Base-by-base conservation (phyloP, 2,113 vertebrate species). In the Zootoca vivipara region DNA sequence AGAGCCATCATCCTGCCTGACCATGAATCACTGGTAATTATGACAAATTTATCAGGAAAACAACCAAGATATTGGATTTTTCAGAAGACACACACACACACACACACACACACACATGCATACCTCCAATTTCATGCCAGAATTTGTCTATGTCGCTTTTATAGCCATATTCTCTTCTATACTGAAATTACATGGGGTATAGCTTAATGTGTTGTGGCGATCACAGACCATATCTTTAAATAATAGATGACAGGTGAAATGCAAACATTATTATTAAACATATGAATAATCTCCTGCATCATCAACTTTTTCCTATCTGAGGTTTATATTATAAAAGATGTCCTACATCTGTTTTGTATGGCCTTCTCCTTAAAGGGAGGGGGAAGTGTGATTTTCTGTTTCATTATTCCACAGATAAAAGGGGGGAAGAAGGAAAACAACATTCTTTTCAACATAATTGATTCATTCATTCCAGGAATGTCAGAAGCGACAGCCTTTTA, bases 371-470 rank as follows among this genome's bases (percentile, higher is more conserved):
- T 40, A 12, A 83, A 87, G 56, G 70, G 12, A 78, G 67, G 70
- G 9, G 75, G 38, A 67, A 89, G 73, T n/a, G 8, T 0, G 52
- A 87, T 20, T 78, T 67, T 74, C 85, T 9, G 78, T 33, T 26
- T 81, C 89, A 89, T 82, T 90, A 74, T 72, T 86, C 7, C 56
- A 79, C 20, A 85, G 52, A 74, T 16, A 67, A 93, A 88, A 85
- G 38, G 74, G 78, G 67, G 28, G 70, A 46, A 4, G 52, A n/a
- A 52, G 16, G 16, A 12, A 70, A 46, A 85, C 42, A 87, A 38
- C 35, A 2, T 56, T 88, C 81, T 16, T 92, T 92, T 91, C 78
- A 89, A 24, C 7, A 83, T 89, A 88, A 92, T 78, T 1, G 89
- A 92, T 40, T 83, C 24, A 90, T 91, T 89, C 22, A 67, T 88